A percentile compares a stretch with the other conserved stretches of the same genome.
These are phyloP conservation scores for Eilema caniola DNA, from an alignment of 2,888 invertebrate species.

Conservation along the genomic window DNA sequence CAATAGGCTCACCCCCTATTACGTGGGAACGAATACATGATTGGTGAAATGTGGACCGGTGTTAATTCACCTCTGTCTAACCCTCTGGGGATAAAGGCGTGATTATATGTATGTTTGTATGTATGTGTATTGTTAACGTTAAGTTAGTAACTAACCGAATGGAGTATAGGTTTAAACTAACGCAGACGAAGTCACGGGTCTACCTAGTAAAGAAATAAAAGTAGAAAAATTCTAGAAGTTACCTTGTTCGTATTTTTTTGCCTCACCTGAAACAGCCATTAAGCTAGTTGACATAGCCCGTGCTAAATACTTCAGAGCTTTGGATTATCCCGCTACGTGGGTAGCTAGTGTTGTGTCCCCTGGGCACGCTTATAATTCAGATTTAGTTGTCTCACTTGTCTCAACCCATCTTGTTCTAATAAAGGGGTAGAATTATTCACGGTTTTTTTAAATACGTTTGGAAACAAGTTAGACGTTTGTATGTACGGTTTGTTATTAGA, in stretches of 20 bases:
- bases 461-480: neutral
- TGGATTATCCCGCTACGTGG: slow-evolving; percentile 27
- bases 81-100: no score
- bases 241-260: neutral
- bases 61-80: no score
- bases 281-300: slow-evolving; percentile 25
- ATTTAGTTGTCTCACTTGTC: slow-evolving; percentile 37
- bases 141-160: no score
- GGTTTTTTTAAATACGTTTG: slow-evolving; percentile 9
- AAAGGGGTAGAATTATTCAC: slow-evolving; percentile 27
- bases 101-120: no score
- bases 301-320: slow-evolving; percentile 31
- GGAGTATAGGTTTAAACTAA: no score
- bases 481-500: neutral
- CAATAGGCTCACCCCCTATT: no score
- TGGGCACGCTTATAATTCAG: slow-evolving; percentile 38
- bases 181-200: no score
- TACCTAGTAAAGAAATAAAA: neutral
- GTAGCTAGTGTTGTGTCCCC: slow-evolving; percentile 27
- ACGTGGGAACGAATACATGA: no score
- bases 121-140: no score
- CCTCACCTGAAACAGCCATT: slow-evolving; percentile 15
- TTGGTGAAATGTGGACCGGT: no score
- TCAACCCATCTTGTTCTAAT: slow-evolving; percentile 38
- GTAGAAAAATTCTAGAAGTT: neutral